Base-by-base conservation (phyloP, 92 coral and sea anemone species). In the Bergia puertoricense region DNA sequence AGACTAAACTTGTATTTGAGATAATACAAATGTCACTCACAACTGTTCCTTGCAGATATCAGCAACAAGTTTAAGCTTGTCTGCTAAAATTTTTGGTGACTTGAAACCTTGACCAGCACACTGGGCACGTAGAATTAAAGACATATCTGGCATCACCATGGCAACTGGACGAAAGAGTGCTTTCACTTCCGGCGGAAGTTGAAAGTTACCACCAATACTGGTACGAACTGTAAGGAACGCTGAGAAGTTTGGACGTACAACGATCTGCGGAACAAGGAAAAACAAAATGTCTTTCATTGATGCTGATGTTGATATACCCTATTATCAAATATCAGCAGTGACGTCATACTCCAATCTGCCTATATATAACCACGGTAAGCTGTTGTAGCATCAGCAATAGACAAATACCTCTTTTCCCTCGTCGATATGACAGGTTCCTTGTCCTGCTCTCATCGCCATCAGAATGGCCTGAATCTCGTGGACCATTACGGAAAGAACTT, bases 31-130 rank as follows among this genome's bases (percentile, higher is more conserved):
- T 50, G 37, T 30, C 16, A 95, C 99, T 94, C 89, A 97, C 99
- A 97, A 88, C 69, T 97, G 99, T 44, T 87, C 95, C 66, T 89
- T 86, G 85, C 98, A 93, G 67, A 95, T 90, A 40, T 94, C 98
- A 1, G 95, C 71, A 16, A 95, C 99, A 59, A 95, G 92, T 79
- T 92, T 97, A 20, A 95, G 93, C 11, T 98, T 94, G 91, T 97
- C 99, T 10, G 99, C 97, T 45, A 97, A 76, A 39, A 95, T 91
- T 92, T 95, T 97, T 40, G 98, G 98, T 36, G 99, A 95, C 86
- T 95, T 97, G 90, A 97, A 95, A 5, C 99, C 99, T 74, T 97
- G 99, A 54, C 99, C 98, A 4, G 98, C 99, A 84, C 99, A 95
- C 42, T 97, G 93, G 68, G 98, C 95, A 91, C 99, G 95, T 90